These are phyloP conservation scores for Eucera pruinosa DNA, from an alignment of 2,888 invertebrate species.

Conservation along the genomic window DNA sequence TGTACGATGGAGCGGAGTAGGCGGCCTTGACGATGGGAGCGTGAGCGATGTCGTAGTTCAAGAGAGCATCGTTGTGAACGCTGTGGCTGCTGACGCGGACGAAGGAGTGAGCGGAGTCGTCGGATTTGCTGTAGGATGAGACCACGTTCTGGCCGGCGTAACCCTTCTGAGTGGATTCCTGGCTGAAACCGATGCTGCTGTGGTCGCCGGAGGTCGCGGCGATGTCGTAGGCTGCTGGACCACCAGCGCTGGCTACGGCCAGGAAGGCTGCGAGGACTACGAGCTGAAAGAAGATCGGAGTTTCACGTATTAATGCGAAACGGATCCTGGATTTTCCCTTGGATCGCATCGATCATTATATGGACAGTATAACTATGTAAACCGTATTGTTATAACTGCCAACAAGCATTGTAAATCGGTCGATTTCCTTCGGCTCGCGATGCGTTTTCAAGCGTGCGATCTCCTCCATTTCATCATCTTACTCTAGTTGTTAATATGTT, in stretches of 20 bases:
- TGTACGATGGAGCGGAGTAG: conserved; percentile 30
- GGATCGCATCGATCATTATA: too few species aligned
- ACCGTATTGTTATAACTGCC: too few species aligned
- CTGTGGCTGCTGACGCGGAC: conserved; percentile 76
- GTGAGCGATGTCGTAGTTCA: conserved; percentile 61
- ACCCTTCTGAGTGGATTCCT: conserved; percentile 79
- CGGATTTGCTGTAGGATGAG: conserved; percentile 74
- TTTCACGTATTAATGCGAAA: too few species aligned
- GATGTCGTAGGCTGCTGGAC: conserved; percentile 76
- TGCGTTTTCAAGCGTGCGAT: too few species aligned
- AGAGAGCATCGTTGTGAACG: conserved; percentile 72
- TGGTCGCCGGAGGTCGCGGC: conserved; percentile 73
- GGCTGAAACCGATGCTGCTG: conserved; percentile 73
- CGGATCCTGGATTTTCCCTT: too few species aligned
- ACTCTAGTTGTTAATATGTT: too few species aligned
- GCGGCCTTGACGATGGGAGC: conserved; percentile 55
- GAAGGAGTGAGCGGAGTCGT: conserved; percentile 76
- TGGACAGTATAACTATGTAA: too few species aligned
- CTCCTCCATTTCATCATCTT: too few species aligned
- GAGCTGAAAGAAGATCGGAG: conserved; percentile 59
- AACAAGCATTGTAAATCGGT: too few species aligned
- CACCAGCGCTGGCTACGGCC: conserved; percentile 71
- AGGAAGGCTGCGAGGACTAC: conserved; percentile 71
- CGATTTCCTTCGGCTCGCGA: too few species aligned
- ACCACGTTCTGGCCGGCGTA: conserved; percentile 77